Conservation (phyloP, 2,113 vertebrate species). For the Oncorhynchus keta region DNA sequence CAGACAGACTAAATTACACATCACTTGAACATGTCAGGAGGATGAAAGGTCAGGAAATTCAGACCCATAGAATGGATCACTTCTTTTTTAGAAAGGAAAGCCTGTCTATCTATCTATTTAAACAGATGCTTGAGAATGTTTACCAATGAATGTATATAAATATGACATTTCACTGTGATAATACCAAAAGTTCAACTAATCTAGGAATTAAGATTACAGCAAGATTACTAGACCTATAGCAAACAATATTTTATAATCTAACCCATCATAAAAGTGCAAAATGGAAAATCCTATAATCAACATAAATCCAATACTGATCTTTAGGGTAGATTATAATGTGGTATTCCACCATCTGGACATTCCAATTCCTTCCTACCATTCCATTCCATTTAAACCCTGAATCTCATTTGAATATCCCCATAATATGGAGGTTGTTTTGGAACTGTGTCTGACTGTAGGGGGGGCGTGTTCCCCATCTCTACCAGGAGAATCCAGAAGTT, state of each 20-base stretch:
- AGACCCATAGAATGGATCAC: slow-evolving; percentile 68
- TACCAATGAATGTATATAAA: no score
- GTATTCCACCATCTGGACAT: neutral
- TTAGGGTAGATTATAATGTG: slow-evolving; percentile 5
- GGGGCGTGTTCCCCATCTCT: neutral
- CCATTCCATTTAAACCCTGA: neutral
- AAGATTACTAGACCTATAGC: no score
- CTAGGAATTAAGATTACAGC: no score
- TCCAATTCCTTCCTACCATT: neutral
- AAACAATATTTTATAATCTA: slow-evolving; percentile 57
- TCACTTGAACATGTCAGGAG: slow-evolving; percentile 65
- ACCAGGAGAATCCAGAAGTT: slow-evolving; percentile 62
- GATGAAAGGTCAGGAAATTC: slow-evolving; percentile 71
- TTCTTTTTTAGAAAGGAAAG: neutral
- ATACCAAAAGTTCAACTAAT: no score
- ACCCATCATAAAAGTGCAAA: no score
- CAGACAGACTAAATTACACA: slow-evolving; percentile 97
- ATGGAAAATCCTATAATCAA: neutral
- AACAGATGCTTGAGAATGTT: no score
- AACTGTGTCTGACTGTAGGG: no score
- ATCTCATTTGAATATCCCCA: no score
- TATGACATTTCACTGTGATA: no score
- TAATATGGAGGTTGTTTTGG: no score
- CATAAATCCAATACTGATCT: neutral
- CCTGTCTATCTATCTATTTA: neutral